Evolutionary conservation across 2,113 vertebrate genomes (phyloP).

Genomic region (Indri indri): DNA sequence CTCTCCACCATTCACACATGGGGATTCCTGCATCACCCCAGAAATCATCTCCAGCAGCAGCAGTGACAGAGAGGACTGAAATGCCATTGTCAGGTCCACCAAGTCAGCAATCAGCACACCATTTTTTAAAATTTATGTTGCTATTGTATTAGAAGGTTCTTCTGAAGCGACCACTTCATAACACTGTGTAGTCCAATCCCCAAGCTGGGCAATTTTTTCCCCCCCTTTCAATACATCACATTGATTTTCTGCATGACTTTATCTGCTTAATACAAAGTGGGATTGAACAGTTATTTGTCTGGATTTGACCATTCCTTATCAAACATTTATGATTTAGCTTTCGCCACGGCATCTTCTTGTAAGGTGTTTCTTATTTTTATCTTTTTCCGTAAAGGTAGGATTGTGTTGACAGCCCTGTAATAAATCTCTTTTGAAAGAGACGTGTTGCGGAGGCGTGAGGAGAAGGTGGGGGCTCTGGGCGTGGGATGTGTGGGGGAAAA

Average conservation of each 20-base stretch:
- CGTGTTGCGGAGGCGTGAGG: conserved; percentile 30
- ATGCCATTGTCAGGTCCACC: neutral
- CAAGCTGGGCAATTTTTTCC: conserved; percentile 85
- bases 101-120: neutral
- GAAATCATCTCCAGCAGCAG: neutral
- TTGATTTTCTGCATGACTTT: conserved; percentile 96
- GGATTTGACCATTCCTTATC: conserved; percentile 89
- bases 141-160: conserved; percentile 78
- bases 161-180: conserved; percentile 80
- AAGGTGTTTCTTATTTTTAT: conserved; percentile 87
- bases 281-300: conserved; percentile 88
- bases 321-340: conserved; percentile 89
- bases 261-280: conserved; percentile 93
- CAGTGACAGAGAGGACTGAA: neutral
- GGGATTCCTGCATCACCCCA: neutral
- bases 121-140: neutral
- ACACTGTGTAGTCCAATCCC: conserved; percentile 80
- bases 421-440: conserved; percentile 83
- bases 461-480: neutral
- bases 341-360: conserved; percentile 82
- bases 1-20: accelerated
- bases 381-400: conserved; percentile 80
- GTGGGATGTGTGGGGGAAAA: neutral
- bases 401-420: conserved; percentile 78
- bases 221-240: conserved; percentile 88